A percentile compares a stretch with the other conserved stretches of the same genome.
Evolutionary conservation across 2,797 vertebrate species (phyloP).

Genomic region (Melanitta fusca): DNA sequence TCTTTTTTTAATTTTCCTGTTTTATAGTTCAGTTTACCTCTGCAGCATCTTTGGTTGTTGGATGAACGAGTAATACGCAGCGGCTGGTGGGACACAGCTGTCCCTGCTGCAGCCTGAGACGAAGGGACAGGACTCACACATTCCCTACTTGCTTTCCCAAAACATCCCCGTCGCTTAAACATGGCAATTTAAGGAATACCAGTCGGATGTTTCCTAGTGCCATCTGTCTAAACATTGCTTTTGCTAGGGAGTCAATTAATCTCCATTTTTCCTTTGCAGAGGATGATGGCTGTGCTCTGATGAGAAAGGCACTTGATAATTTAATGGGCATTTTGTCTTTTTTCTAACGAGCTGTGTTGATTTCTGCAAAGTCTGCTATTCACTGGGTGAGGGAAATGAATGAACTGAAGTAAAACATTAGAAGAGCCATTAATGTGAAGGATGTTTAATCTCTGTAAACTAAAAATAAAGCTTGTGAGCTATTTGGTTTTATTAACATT

Average conservation of each 20-base stretch:
- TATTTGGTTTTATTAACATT: constrained; percentile 12
- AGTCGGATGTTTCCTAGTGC: not conserved
- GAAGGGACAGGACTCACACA: accelerated
- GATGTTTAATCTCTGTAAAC: constrained; percentile 6
- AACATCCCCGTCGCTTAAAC: not conserved
- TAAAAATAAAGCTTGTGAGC: constrained; percentile 37
- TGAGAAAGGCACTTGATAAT: constrained; percentile 52
- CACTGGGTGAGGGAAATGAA: constrained; percentile 22
- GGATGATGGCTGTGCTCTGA: constrained; percentile 13
- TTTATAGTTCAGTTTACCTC: not conserved
- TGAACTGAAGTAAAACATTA: constrained; percentile 22
- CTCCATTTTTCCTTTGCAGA: not conserved
- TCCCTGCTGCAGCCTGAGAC: not conserved
- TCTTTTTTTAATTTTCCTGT: not conserved
- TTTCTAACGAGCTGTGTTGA: constrained; percentile 64
- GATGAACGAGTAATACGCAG: not conserved
- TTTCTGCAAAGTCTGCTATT: constrained; percentile 47
- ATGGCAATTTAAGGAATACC: not conserved
- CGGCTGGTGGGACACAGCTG: accelerated
- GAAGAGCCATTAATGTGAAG: constrained; percentile 11
- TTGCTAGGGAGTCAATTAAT: constrained; percentile 52
- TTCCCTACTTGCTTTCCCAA: not conserved
- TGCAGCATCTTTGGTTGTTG: not conserved
- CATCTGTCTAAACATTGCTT: constrained; percentile 56
- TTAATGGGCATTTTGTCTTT: constrained; percentile 66